Percentiles rank a stretch among this genome's conserved stretches.
Conservation (phyloP, 2,888 invertebrate species). For the Leptinotarsa juncta region DNA sequence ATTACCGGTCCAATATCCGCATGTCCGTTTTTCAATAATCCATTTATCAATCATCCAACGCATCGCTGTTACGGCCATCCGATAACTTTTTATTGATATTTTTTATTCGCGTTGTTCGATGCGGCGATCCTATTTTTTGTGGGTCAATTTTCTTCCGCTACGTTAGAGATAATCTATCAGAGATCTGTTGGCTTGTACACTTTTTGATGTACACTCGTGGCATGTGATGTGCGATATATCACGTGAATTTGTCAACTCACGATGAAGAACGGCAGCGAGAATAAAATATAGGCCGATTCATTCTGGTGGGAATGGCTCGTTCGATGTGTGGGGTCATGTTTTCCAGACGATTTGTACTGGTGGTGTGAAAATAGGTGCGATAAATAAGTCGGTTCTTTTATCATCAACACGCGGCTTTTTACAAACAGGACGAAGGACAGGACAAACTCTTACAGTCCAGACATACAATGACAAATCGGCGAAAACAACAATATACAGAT, state of each 20-base stretch:
- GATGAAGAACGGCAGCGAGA: constrained; percentile 17
- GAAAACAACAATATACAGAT: too few species aligned
- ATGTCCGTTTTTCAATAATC: constrained; percentile 53
- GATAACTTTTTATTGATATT: constrained; percentile 46
- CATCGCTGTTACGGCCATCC: constrained; percentile 51
- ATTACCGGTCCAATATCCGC: constrained; percentile 37
- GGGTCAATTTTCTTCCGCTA: constrained; percentile 45
- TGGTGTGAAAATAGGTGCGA: background rate
- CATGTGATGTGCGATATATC: constrained; percentile 42
- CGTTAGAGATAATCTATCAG: constrained; percentile 46
- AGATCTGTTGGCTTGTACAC: constrained; percentile 42
- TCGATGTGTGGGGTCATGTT: background rate
- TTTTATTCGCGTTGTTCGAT: constrained; percentile 34
- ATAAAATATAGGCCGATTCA: constrained; percentile 29
- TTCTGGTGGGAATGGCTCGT: constrained; percentile 5
- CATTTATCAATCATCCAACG: constrained; percentile 55
- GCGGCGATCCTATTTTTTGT: constrained; percentile 39
- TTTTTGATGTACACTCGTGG: constrained; percentile 43
- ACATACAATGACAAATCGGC: too few species aligned
- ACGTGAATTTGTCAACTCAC: constrained; percentile 44
- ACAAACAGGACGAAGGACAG: too few species aligned
- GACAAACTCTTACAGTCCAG: too few species aligned
- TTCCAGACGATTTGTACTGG: background rate
- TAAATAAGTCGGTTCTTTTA: background rate
- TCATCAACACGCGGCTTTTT: too few species aligned